Evolutionary conservation across 2,113 vertebrate genomes (phyloP), one percentile per base, ranked within the genome.

Genomic region (Lasiurus cinereus): DNA sequence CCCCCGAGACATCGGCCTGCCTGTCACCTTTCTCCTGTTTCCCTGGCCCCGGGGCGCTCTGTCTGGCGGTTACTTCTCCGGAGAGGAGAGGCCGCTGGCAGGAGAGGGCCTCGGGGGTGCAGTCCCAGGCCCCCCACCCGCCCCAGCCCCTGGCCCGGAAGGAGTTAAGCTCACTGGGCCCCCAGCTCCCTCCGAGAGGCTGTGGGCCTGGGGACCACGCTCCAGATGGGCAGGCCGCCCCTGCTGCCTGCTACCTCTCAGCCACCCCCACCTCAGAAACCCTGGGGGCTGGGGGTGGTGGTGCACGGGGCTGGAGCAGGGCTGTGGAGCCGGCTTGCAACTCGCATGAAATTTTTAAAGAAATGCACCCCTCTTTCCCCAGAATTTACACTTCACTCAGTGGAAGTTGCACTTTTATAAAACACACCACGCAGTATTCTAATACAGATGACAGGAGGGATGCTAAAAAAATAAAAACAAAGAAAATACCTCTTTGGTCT

Each of bases 111-210:
- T 31, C 0, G 79, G 11, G 29, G 31, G 77, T 2, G 3, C n/a
- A 62, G 21, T 50, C 74, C 56, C 59, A 22, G 0, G 22, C 27
- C 52, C 64, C 31, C 33, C 1, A 1, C 11, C 31, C 36, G 46
- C 36, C 15, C 22, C 2, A 19, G 83, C 73, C 16, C 39, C 64
- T 2, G n/a, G 54, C 87, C 52, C 85, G 87, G 91, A 97, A 96
- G 87, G 83, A 91, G 96, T 96, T 96, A 95, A 94, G 74, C 66
- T 72, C 52, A 90, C 94, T 94, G 88, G 27, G 94, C 62, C 46
- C 16, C 1, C 4, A 59, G 54, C 14, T 29, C 54, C 54, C 2
- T 3, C 52, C 5, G 91, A 83, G 50, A 12, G n/a, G 62, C 95
- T 91, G 94, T 93, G 9, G 24, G 24, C 36, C 15, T 6, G 36